Evolutionary conservation across 1,140 invertebrate genomes (phyloP), one percentile per base, ranked within the genome.

Genomic region (Ceratina calcarata): DNA sequence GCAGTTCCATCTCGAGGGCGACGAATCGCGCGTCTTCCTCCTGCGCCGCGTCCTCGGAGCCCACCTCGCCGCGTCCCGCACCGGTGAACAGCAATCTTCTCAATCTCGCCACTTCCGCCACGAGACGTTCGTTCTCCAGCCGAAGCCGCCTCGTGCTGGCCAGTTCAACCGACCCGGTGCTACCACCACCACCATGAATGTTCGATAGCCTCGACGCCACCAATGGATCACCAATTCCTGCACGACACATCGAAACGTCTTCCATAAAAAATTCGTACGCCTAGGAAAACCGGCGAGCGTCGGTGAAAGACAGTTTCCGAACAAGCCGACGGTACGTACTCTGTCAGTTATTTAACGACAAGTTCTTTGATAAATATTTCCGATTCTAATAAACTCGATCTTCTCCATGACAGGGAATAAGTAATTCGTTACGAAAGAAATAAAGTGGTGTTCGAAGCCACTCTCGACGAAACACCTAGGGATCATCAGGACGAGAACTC

Each of bases 41-140:
- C 64, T 95, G 89, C 0, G 93, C 92, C 12, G 93, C 93, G 68
- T 93, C 93, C 64, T 91, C 92, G 51, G 90, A 86, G 16, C 94
- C 94, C 13, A 94, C 94, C 60, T 94, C 94, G 1, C 94, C 94
- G 1, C 94, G 90, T 53, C 94, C 94, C n/a, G 94, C 94, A 0
- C 94, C 94, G 45, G 93, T 94, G 27, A 95, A 92, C 37, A 95
- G 90, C 74, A 95, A 86, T 68, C 94, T 91, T 49, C 94, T 92
- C 64, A 96, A 89, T 84, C 95, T 93, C 2, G 94, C 93, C 2
- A 96, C 93, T 88, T 97, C 96, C 37, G 94, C 94, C 68, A 94
- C 95, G n/a, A 96, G 91, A 69, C 94, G 93, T 80, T 95, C 95
- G 83, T 96, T 96, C 85, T 96, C 95, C 71, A 94, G 87, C 61